A percentile compares a stretch with the other conserved stretches of the same genome.
These are phyloP conservation scores for Anoplopoma fimbria DNA, from an alignment of 2,113 vertebrate genomes.

Conservation along the genomic window DNA sequence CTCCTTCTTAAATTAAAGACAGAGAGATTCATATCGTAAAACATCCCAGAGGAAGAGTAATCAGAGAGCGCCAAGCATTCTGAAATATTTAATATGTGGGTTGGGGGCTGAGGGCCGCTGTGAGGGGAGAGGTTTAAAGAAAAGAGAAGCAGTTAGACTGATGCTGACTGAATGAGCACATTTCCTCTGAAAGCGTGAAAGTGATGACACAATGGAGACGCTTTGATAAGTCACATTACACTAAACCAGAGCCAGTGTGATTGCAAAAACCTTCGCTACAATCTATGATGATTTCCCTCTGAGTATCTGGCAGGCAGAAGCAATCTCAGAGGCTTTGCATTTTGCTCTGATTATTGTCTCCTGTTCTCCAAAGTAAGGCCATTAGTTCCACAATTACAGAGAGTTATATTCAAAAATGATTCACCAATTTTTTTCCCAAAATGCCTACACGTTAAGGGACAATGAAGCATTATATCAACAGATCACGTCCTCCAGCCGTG, in stretches of 20 bases:
- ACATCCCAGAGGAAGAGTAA: conserved; percentile 9
- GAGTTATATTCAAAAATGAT: conserved; percentile 60
- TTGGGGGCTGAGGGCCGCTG: conserved; percentile 20
- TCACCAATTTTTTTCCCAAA: conserved; percentile 34
- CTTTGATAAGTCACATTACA: conserved; percentile 70
- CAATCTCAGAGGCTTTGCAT: conserved; percentile 65
- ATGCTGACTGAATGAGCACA: conserved; percentile 58
- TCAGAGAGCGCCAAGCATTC: conserved; percentile 44
- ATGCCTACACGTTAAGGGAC: conserved; percentile 60
- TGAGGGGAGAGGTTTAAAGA: conserved; percentile 27
- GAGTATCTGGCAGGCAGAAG: conserved; percentile 53
- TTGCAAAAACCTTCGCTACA: conserved; percentile 53
- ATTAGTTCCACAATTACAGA: conserved; percentile 71
- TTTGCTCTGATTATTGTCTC: conserved; percentile 66
- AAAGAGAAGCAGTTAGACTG: conserved; percentile 48
- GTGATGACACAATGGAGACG: conserved; percentile 75
- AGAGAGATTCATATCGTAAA: not conserved
- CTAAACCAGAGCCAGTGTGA: conserved; percentile 57
- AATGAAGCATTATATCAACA: conserved; percentile 66
- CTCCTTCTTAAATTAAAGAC: not conserved
- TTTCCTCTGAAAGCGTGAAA: conserved; percentile 69
- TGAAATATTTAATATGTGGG: conserved; percentile 59
- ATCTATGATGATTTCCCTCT: conserved; percentile 72
- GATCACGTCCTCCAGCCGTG: conserved; percentile 47
- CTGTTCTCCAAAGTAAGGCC: conserved; percentile 66